Base-by-base conservation (phyloP, 2,113 vertebrate genomes). In the Pluvialis apricaria region DNA sequence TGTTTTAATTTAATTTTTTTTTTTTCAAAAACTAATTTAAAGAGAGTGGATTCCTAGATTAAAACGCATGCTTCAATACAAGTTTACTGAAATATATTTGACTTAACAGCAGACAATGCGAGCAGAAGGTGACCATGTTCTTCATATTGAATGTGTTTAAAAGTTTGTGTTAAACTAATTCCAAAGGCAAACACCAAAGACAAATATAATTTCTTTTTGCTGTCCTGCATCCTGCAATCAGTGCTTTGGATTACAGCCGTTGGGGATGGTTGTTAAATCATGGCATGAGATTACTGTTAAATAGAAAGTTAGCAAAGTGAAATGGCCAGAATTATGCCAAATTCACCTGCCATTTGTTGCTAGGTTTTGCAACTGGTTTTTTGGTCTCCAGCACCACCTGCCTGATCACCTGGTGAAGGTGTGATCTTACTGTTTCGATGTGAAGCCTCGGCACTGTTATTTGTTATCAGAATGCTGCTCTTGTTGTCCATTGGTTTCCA, bases 81-180 rank as follows among this genome's bases (percentile, higher is more conserved):
- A 71, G 31, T 49, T 93, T 72, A 51, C 40, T 73, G 68, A 90
- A 87, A 70, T 21, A 19, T 49, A 45, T 84, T 86, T 90, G 17
- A 82, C 9, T 68, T 42, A 62, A 79, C 52, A 84, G 77, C 29
- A 77, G 65, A 61, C 61, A 68, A 64, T 51, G 34, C 5, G 78
- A 88, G 31, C 61, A 89, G 52, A 81, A 90, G 31, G 24, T 88
- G 65, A 73, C 45, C 15, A 52, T 9, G 83, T 96, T 64, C 38
- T 81, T 92, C 60, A 36, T 78, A 68, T 5, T 61, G 40, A 71
- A 71, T 40, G 6, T 60, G 34, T 86, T 88, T 70, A 90, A 86
- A 80, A 90, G 80, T 81, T 92, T 88, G 34, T 51, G 16, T 45
- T 93, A 51, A 78, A 24, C 26, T 93, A 81, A 95, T 90, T 94